Percentiles rank a stretch among this genome's conserved stretches.
Conservation (phyloP, 2,888 invertebrate species). For the Apamea crenata region DNA sequence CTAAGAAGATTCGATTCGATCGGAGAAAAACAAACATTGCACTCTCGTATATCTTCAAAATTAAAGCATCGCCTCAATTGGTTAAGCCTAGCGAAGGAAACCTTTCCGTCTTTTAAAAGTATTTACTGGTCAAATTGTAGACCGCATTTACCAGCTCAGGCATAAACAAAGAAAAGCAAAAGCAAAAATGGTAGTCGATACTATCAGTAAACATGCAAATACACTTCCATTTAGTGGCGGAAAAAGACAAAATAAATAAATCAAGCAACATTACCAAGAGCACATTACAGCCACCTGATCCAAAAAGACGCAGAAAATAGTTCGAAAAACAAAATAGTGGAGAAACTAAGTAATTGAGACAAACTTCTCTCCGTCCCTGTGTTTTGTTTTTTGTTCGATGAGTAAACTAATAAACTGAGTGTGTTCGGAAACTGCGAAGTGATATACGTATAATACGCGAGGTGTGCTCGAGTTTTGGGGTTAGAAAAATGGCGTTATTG, state of each 20-base stretch:
- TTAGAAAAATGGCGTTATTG: slow-evolving; percentile 1
- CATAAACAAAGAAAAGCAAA: background rate
- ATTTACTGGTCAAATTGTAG: too few species aligned
- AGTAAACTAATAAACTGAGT: slow-evolving; percentile 57
- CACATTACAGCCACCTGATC: slow-evolving; percentile 28
- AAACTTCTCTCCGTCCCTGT: slow-evolving; percentile 44
- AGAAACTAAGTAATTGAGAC: slow-evolving; percentile 52
- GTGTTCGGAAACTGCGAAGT: slow-evolving; percentile 36
- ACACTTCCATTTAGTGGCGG: background rate
- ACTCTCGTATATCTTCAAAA: background rate
- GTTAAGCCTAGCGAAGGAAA: background rate
- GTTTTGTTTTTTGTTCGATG: slow-evolving; percentile 50
- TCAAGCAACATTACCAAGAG: slow-evolving; percentile 32
- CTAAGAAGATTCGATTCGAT: background rate
- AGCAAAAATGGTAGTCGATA: background rate
- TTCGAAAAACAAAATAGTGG: slow-evolving; percentile 33
- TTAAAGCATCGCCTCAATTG: background rate
- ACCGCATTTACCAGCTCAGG: background rate
- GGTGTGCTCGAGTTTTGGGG: background rate
- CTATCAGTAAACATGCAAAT: slow-evolving; percentile 23
- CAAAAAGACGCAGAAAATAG: slow-evolving; percentile 11
- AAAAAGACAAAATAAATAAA: slow-evolving; percentile 36
- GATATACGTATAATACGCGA: slow-evolving; percentile 39
- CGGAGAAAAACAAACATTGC: background rate
- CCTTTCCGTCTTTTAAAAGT: background rate